Conservation (phyloP, 2,888 invertebrate genomes). For the Drosophila kuntzei region DNA sequence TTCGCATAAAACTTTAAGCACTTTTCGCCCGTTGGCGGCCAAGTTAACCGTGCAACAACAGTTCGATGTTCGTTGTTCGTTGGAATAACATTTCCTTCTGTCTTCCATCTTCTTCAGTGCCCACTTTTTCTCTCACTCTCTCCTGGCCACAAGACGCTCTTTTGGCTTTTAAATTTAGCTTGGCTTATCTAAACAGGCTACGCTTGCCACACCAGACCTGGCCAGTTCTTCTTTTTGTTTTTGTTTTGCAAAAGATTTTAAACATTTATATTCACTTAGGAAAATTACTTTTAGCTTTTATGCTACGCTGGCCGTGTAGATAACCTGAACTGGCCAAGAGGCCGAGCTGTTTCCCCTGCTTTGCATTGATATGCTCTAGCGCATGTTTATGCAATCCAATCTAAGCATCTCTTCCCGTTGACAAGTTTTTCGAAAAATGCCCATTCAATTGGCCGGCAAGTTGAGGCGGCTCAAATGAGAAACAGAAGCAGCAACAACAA, state of each 20-base stretch:
- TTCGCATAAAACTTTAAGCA: conserved; percentile 74
- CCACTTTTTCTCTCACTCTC: background rate
- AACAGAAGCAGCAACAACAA: conserved; percentile 15
- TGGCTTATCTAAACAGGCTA: conserved; percentile 57
- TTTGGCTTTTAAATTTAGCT: conserved; percentile 67
- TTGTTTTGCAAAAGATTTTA: conserved; percentile 59
- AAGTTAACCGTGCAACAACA: conserved; percentile 44
- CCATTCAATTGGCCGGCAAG: conserved; percentile 34
- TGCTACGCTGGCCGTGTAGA: conserved; percentile 63
- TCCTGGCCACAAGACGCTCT: conserved; percentile 36
- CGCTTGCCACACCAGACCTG: conserved; percentile 24
- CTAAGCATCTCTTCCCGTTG: conserved; percentile 49
- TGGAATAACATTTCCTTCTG: background rate
- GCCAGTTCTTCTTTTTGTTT: conserved; percentile 8
- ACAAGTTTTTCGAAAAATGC: conserved; percentile 50
- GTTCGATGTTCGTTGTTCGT: too few relatives aligned
- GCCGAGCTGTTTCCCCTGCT: conserved; percentile 13
- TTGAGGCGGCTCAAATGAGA: conserved; percentile 6
- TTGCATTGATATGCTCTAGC: conserved; percentile 52
- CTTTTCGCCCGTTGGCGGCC: conserved; percentile 62
- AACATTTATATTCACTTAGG: conserved; percentile 83
- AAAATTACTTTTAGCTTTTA: conserved; percentile 78
- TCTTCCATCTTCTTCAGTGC: background rate
- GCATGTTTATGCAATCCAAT: conserved; percentile 63
- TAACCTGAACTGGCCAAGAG: conserved; percentile 41